Evolutionary conservation across 2,797 vertebrate species (phyloP), one percentile per base, ranked within the genome.

Genomic region (Serranus cabrilla): DNA sequence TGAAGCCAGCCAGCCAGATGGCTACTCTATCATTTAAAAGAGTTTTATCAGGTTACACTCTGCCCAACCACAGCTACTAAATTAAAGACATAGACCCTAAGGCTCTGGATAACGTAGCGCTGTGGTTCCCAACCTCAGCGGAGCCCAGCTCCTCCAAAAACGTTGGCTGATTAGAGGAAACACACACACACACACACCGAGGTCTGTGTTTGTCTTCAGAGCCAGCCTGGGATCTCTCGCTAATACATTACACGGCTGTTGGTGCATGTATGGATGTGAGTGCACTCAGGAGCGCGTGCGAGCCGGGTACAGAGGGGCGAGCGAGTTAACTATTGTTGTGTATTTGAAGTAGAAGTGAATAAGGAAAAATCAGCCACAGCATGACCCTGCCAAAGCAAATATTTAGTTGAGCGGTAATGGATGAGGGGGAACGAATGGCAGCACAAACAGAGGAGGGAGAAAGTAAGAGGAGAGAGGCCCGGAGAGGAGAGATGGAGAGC

Each of bases 41-140:
- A 84, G 90, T 93, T 95, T 94, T 86, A 94, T 96, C 93, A 90
- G 88, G 94, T 95, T 95, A 91, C 94, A 89, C 86, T 89, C 74
- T 81, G 86, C 84, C 88, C 84, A 78, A 92, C 91, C 87, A 57
- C 87, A 92, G 90, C 87, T 89, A 80, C 91, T 89, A 92, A 94
- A 96, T 95, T 93, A 96, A 94, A 96, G 95, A 91, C 92, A 80
- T 80, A 49, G 74, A 85, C 80, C 86, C 88, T 51, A 64, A 83
- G 86, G 83, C 84, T 84, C 85, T 89, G 89, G 88, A 91, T 87
- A 88, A 81, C 45, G 79, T 86, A 80, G 83, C 42, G 78, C 66
- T 89, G 89, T 50, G 90, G 90, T 89, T 87, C 47, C 49, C 17
- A 27, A 92, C 92, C 90, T 64, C 91, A 89, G 76, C 8, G 14